A percentile compares a stretch with the other conserved stretches of the same genome.
Conservation (phyloP, 2,888 invertebrate genomes). For the Lymantria dispar region DNA sequence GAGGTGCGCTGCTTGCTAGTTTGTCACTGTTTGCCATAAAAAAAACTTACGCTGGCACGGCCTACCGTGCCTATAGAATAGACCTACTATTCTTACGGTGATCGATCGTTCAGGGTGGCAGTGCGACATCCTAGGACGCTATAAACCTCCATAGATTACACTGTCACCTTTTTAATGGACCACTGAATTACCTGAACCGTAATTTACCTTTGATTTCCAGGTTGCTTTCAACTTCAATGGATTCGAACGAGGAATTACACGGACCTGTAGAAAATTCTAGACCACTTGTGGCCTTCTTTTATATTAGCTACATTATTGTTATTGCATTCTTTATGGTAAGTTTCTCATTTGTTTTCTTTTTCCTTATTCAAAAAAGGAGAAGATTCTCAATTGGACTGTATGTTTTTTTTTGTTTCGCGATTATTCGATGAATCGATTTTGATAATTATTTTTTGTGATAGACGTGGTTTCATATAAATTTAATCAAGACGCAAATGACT, state of each 20-base stretch:
- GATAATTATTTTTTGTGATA: too few relatives aligned
- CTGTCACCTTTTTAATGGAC: background rate
- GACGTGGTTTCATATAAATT: too few relatives aligned
- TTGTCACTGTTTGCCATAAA: too few relatives aligned
- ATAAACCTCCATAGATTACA: background rate
- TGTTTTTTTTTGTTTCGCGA: too few relatives aligned
- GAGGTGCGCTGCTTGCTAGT: too few relatives aligned
- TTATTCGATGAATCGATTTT: too few relatives aligned
- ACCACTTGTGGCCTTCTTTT: conserved; percentile 98
- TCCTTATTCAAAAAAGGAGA: background rate
- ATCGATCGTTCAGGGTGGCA: too few relatives aligned
- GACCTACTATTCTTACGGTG: too few relatives aligned
- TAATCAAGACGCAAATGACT: too few relatives aligned
- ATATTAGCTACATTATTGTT: conserved; percentile 99
- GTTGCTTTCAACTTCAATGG: conserved; percentile 97
- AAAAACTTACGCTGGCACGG: too few relatives aligned
- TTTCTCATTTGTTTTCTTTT: conserved; percentile 16
- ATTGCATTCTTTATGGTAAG: conserved; percentile 99
- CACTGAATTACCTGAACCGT: background rate
- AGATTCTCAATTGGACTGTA: too few relatives aligned
- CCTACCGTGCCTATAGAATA: too few relatives aligned
- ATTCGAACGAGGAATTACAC: conserved; percentile 95
- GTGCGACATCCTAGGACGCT: background rate
- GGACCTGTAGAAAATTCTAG: conserved; percentile 98
- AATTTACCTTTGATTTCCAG: conserved; percentile 68